Evolutionary conservation across 2,113 vertebrate species (phyloP), one percentile per base, ranked within the genome.

Genomic region (Glaucidium brasilianum): DNA sequence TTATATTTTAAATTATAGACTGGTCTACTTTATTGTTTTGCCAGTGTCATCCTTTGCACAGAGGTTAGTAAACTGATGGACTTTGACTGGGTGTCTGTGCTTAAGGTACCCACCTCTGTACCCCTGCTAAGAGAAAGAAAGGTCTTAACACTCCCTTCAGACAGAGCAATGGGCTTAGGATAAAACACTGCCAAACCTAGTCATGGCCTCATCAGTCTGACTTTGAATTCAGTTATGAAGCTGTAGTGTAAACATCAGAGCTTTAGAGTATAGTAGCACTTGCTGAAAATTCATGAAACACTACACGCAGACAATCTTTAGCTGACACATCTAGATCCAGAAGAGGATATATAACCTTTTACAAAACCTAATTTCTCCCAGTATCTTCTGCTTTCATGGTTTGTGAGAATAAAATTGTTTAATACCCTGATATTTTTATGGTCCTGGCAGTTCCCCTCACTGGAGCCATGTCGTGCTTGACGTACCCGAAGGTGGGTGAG

Each of bases 391-490:
- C 37, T 66, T 53, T 73, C 10, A 2, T 27, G 16, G 16, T 34
- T 52, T 52, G 39, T 64, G 59, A 43, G 50, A 34, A 23, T 49
- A 34, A 68, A 77, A 29, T 11, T 3, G 0, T 14, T 58, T 8
- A 5, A 23, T 4, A 27, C 15, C 0, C 2, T 6, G 6, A 37
- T 34, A 30, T 59, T 72, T n/a, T 85, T 8, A 2, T 4, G 5
- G 2, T 84, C 39, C 30, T 1, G 0, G 47, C 23, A 64, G 10
- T 5, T 64, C 19, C 3, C n/a, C 53, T 56, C 37, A 0, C 49
- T 52, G 75, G 47, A 63, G 37, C 26, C 17, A 3, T 0, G 0
- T 1, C 2, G 30, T 74, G 22, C 19, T 39, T 30, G 30, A 9
- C 19, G 12, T 52, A 7, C 35, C 34, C 58, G 16, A 45, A 37